phyloP scores from a whole-genome alignment of 2,888 invertebrate genomes.

The Ctenicera cuprea region DNA sequence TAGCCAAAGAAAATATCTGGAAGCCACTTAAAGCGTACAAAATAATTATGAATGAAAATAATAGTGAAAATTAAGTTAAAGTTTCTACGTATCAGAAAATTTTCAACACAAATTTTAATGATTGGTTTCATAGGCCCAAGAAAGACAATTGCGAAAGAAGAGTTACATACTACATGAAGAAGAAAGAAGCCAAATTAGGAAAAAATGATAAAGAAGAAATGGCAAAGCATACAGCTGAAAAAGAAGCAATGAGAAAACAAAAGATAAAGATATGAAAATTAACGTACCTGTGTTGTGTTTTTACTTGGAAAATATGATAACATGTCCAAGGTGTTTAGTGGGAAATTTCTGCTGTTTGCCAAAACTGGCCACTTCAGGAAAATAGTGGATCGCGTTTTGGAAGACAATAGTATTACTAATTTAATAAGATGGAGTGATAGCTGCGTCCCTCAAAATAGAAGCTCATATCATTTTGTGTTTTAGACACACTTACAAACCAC shows the following conservation, averaged over 20 bases:
- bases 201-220: slow-evolving; percentile 37
- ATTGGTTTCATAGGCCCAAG: slow-evolving; percentile 49
- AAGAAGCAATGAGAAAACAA: slow-evolving; percentile 16
- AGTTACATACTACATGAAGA: slow-evolving; percentile 31
- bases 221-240: slow-evolving; percentile 40
- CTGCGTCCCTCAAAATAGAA: slow-evolving; percentile 52
- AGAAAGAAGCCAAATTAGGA: slow-evolving; percentile 35
- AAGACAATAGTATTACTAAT: slow-evolving; percentile 51
- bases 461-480: slow-evolving; percentile 55
- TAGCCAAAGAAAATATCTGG: slow-evolving; percentile 13
- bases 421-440: slow-evolving; percentile 58
- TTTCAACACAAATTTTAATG: slow-evolving; percentile 52
- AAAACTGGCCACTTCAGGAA: slow-evolving; percentile 50
- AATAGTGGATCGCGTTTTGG: slow-evolving; percentile 53
- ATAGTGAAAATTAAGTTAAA: slow-evolving; percentile 35
- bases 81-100: slow-evolving; percentile 47
- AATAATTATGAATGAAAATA: slow-evolving; percentile 36
- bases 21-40: not conserved
- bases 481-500: slow-evolving; percentile 54
- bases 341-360: slow-evolving; percentile 50
- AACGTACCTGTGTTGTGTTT: slow-evolving; percentile 24
- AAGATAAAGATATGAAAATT: slow-evolving; percentile 24
- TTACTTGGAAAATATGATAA: slow-evolving; percentile 55
- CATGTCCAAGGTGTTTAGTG: slow-evolving; percentile 49
- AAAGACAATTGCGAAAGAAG: slow-evolving; percentile 1